Conservation (phyloP, 2,797 vertebrate species). For the Xyrichtys novacula region DNA sequence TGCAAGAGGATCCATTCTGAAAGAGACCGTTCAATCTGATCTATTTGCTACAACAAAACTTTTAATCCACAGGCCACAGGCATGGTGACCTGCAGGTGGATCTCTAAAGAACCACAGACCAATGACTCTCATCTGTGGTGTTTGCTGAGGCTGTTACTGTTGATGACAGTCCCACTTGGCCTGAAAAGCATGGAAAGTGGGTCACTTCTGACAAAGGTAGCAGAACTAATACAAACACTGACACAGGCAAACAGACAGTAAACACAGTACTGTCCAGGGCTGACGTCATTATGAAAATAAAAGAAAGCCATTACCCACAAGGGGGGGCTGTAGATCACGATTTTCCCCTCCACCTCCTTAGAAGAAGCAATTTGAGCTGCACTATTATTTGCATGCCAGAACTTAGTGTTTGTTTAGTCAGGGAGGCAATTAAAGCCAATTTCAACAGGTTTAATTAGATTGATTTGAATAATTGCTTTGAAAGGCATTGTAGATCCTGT, state of each 20-base stretch:
- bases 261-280: slow-evolving; percentile 17
- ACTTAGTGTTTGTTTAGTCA: slow-evolving; percentile 82
- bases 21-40: not conserved
- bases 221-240: slow-evolving; percentile 1
- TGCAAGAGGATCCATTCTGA: not conserved
- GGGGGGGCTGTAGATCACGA: slow-evolving; percentile 65
- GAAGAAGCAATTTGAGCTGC: slow-evolving; percentile 37
- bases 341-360: slow-evolving; percentile 38
- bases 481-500: slow-evolving; percentile 71
- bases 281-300: slow-evolving; percentile 75
- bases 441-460: slow-evolving; percentile 83
- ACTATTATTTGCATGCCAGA: slow-evolving; percentile 73
- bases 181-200: slow-evolving; percentile 18
- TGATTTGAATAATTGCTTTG: slow-evolving; percentile 82
- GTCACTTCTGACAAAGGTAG: slow-evolving; percentile 35
- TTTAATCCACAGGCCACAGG: not conserved
- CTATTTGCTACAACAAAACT: not conserved
- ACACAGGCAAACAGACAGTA: slow-evolving; percentile 4
- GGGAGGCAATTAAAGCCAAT: slow-evolving; percentile 81
- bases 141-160: not conserved
- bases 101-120: not conserved
- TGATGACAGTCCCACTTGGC: slow-evolving; percentile 10
- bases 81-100: not conserved
- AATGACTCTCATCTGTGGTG: not conserved
- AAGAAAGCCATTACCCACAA: slow-evolving; percentile 54